Conservation (phyloP, 2,113 vertebrate genomes). For the Reinhardtius hippoglossoides region DNA sequence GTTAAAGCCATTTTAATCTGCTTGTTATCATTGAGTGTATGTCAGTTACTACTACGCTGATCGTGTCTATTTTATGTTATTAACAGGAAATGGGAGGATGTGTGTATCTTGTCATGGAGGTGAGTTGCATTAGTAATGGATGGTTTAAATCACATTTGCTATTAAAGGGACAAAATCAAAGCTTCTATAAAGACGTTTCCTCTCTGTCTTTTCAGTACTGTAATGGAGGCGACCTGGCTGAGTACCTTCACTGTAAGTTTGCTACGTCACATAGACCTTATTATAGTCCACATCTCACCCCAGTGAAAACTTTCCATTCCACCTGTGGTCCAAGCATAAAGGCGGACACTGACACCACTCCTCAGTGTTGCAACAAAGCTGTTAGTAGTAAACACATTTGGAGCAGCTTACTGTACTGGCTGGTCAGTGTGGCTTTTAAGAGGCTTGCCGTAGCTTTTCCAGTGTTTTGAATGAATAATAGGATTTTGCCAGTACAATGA, state of each 20-base stretch:
- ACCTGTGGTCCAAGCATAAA: conserved; percentile 5
- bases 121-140: conserved; percentile 72
- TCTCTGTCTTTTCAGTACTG: conserved; percentile 88
- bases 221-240: conserved; percentile 96
- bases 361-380: background rate
- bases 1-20: too few species aligned
- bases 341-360: background rate
- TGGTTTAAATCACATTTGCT: conserved; percentile 20
- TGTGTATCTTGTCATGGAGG: conserved; percentile 99
- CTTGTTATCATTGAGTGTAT: background rate
- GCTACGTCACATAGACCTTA: conserved; percentile 47
- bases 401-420: conserved; percentile 6
- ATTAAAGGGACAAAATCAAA: background rate
- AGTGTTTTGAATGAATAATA: conserved; percentile 35
- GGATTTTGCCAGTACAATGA: conserved; percentile 26
- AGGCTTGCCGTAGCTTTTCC: conserved; percentile 23
- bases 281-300: background rate
- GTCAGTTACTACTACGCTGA: background rate
- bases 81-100: conserved; percentile 92
- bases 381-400: conserved; percentile 29
- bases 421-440: conserved; percentile 20
- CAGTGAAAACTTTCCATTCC: conserved; percentile 7
- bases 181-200: background rate
- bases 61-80: conserved; percentile 37
- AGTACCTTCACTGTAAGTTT: conserved; percentile 96